Conservation (phyloP, 1,140 invertebrate species). For the Stenopsyche tienmushanensis region DNA sequence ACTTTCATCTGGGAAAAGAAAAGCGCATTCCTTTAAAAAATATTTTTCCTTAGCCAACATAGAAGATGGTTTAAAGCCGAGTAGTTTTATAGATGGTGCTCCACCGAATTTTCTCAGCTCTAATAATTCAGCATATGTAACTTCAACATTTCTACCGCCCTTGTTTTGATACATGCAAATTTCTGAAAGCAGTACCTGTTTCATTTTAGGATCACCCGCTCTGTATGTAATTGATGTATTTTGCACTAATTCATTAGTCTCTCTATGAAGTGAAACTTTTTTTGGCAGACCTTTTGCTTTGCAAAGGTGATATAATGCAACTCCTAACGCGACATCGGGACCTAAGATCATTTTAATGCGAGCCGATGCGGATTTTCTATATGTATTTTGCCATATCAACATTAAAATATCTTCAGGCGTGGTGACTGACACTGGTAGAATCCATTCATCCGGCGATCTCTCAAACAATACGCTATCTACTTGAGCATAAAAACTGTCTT, state of each 20-base stretch:
- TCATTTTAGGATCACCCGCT: background rate
- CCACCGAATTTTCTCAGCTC: slow-evolving; percentile 36
- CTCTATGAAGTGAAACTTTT: slow-evolving; percentile 22
- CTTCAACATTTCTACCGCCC: slow-evolving; percentile 28
- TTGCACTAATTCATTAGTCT: slow-evolving; percentile 30
- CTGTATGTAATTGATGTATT: background rate
- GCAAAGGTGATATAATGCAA: slow-evolving; percentile 33
- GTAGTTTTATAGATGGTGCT: slow-evolving; percentile 25
- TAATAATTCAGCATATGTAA: slow-evolving; percentile 26
- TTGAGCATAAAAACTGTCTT: slow-evolving; percentile 32
- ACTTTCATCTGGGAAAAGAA: slow-evolving; percentile 36
- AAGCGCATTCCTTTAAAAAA: slow-evolving; percentile 32
- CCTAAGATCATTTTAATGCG: slow-evolving; percentile 30
- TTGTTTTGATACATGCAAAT: slow-evolving; percentile 20
- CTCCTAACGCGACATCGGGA: slow-evolving; percentile 26
- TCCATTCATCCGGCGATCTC: slow-evolving; percentile 21
- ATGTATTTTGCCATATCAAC: slow-evolving; percentile 27
- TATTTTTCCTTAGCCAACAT: slow-evolving; percentile 24
- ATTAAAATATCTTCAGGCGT: slow-evolving; percentile 28
- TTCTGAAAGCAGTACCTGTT: slow-evolving; percentile 26
- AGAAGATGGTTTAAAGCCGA: slow-evolving; percentile 33
- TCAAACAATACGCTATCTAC: slow-evolving; percentile 24
- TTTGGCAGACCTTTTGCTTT: slow-evolving; percentile 19
- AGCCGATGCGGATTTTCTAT: slow-evolving; percentile 25
- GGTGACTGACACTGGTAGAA: slow-evolving; percentile 16